Evolutionary conservation across 2,113 vertebrate genomes (phyloP), one percentile per base, ranked within the genome.

Genomic region (Tapirus terrestris): DNA sequence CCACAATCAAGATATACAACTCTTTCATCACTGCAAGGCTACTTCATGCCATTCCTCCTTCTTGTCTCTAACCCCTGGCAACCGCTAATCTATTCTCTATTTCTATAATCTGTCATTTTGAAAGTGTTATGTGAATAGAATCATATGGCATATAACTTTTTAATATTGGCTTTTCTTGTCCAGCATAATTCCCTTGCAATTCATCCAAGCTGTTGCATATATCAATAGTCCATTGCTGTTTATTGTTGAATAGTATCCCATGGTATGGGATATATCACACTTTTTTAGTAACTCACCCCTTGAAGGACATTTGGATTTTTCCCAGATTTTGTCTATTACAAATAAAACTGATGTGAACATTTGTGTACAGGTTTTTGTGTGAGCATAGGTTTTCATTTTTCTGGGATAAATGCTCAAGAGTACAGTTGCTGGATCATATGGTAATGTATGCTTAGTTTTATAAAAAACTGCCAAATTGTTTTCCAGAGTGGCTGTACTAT

Each of bases 331-430:
- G 21, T 12, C 56, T 56, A 5, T 70, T 88, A 77, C 9, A 83
- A 27, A 72, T 72, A 79, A 77, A 88, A 39, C 61, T 65, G 43
- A 31, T 36, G 5, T 53, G 16, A 80, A 73, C 14, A 21, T 82
- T 79, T 13, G 0, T 63, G 2, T 76, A 33, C 6, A 63, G 12
- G 18, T 70, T 51, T 95, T 89, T 89, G 20, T 18, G 27, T 82
- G 48, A 96, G 36, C 17, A 17, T 31, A 51, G 33, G 63, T 48
- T 81, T 94, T 97, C 20, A 87, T 76, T 84, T 65, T 67, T 94
- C 8, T 80, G 58, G 16, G 8, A 8, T 68, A 89, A 68, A 82
- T 65, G 12, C 7, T 18, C 11, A 70, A 27, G 75, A 73, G 23
- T 84, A 23, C 3, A 56, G 8, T 93, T 65, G 1, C 36, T 88